Percentiles rank a stretch among this genome's conserved stretches.
phyloP scores from a whole-genome alignment of 2,797 vertebrate genomes.

The Myripristis murdjan region DNA sequence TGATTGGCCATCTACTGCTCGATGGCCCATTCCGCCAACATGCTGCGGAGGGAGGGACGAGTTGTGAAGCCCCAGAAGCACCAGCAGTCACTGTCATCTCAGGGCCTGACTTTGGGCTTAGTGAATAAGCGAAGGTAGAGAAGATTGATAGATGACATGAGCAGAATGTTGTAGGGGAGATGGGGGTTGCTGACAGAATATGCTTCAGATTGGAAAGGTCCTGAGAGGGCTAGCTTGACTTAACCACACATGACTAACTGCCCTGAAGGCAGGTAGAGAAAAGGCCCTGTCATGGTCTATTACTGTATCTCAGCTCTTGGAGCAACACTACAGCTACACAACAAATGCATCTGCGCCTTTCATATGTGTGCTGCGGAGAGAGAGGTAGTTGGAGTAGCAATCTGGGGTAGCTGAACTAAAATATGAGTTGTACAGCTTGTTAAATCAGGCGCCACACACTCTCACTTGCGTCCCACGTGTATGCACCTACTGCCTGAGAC shows the following conservation, averaged over 20 bases:
- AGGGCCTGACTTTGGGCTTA: constrained; percentile 63
- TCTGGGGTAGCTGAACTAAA: constrained; percentile 57
- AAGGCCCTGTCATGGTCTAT: constrained; percentile 84
- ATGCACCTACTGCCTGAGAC: constrained; percentile 22
- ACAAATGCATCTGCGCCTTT: constrained; percentile 58
- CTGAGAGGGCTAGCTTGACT: constrained; percentile 75
- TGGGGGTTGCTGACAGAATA: constrained; percentile 74
- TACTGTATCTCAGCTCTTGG: constrained; percentile 75
- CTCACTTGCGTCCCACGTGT: constrained; percentile 50
- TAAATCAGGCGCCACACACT: constrained; percentile 58
- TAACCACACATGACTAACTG: constrained; percentile 78
- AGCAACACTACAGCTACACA: constrained; percentile 70
- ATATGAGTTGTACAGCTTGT: constrained; percentile 61
- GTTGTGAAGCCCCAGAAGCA: constrained; percentile 57
- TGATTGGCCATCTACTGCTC: constrained; percentile 72
- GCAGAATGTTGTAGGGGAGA: constrained; percentile 70
- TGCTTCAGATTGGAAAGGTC: constrained; percentile 76
- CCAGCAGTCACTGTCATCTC: constrained; percentile 73
- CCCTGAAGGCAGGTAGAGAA: constrained; percentile 79
- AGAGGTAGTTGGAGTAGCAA: constrained; percentile 31
- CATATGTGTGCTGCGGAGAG: constrained; percentile 29
- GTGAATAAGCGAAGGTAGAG: constrained; percentile 67
- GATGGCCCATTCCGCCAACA: constrained; percentile 73
- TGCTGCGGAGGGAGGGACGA: constrained; percentile 51
- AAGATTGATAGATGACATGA: constrained; percentile 84